Evolutionary conservation across 2,797 vertebrate genomes (phyloP).

Genomic region (Micrastur ruficollis): DNA sequence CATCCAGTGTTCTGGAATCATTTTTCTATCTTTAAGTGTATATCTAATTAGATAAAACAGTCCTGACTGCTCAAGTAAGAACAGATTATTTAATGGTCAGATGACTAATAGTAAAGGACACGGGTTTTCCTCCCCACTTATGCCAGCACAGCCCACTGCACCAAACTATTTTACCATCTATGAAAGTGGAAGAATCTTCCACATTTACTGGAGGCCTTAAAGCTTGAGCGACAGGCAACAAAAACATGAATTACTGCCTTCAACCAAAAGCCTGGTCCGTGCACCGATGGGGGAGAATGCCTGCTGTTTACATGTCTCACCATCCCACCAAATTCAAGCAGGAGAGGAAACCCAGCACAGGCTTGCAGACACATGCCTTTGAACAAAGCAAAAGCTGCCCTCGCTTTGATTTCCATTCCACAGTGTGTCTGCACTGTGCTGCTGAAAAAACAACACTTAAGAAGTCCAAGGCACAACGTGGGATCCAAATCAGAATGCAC

Average conservation of each 20-base stretch:
- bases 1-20: neutral
- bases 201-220: neutral
- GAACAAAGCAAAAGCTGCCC: neutral
- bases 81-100: neutral
- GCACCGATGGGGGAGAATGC: neutral
- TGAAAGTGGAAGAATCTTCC: neutral
- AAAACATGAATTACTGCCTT: neutral
- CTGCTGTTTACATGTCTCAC: neutral
- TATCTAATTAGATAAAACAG: neutral
- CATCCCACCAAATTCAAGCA: neutral
- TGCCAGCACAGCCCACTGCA: neutral
- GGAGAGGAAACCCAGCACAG: neutral
- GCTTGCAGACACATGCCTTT: neutral
- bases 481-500: neutral
- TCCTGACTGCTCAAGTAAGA: neutral
- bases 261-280: neutral
- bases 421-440: neutral
- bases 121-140: neutral
- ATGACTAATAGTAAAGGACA: neutral
- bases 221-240: neutral
- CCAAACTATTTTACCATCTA: neutral
- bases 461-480: fast-evolving
- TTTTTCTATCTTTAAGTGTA: neutral
- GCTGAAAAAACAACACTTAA: neutral
- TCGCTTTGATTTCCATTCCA: neutral